Percentiles rank a stretch among this genome's conserved stretches.
phyloP scores from a whole-genome alignment of 2,888 invertebrate species.

The Parthenolecanium corni region DNA sequence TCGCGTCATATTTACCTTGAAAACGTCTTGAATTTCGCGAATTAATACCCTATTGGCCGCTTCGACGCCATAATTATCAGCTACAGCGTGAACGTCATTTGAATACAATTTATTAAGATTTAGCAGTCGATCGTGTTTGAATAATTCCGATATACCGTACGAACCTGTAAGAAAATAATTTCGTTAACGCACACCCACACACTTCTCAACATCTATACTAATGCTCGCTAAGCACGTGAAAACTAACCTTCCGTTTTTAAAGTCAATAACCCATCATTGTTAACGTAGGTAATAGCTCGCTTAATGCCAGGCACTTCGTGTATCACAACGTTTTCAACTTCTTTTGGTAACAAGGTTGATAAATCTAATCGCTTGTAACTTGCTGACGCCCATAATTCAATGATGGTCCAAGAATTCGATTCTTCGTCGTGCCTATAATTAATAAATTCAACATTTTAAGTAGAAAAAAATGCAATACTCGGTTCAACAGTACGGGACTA shows the following conservation, averaged over 20 bases:
- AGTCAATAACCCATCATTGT: constrained; percentile 43
- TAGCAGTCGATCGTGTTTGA: constrained; percentile 61
- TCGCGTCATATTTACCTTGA: constrained; percentile 45
- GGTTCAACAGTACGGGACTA: neutral
- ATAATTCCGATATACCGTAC: constrained; percentile 65
- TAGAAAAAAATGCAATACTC: neutral
- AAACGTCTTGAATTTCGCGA: constrained; percentile 90
- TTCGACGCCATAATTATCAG: constrained; percentile 87
- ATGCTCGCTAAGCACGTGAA: constrained; percentile 44
- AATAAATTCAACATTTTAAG: no score
- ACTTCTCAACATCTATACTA: neutral
- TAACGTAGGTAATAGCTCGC: constrained; percentile 68
- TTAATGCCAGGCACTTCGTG: constrained; percentile 70
- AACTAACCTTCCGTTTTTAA: constrained; percentile 89
- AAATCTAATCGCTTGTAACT: constrained; percentile 59
- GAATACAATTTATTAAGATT: constrained; percentile 75
- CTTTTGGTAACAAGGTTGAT: constrained; percentile 56
- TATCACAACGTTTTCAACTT: constrained; percentile 60
- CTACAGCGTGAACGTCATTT: constrained; percentile 88
- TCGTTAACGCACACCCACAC: neutral
- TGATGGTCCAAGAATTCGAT: constrained; percentile 69
- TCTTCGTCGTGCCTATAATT: constrained; percentile 63
- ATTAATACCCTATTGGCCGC: constrained; percentile 84
- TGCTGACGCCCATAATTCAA: constrained; percentile 58
- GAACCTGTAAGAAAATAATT: constrained; percentile 16